Evolutionary conservation across 2,888 invertebrate genomes (phyloP), one percentile per base, ranked within the genome.

Genomic region (Polylopha cassiicola): DNA sequence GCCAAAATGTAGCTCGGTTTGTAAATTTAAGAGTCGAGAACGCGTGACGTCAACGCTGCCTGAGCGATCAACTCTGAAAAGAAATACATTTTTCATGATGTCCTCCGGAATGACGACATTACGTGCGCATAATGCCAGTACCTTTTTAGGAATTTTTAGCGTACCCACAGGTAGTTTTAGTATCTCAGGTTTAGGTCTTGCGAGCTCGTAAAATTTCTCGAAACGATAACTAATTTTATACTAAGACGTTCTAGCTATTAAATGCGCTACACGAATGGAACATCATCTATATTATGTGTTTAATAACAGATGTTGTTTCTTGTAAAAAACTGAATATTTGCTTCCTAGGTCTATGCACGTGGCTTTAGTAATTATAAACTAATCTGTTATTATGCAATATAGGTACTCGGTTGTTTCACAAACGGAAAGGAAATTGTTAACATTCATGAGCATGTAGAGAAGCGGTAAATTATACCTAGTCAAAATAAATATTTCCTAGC

Each of bases 31-130:
- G 48, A 48, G 48, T 30, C 50, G 43, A 48, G 53, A 61, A 55
- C 51, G 51, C 39, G 43, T 74, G 69, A 72, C 71, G 73, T 73
- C 69, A 74, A 58, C 46, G 50, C 41, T 47, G 48, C 50, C 37
- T 55, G 51, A 52, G 50, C 55, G 51, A 52, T 53, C 57, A 57
- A 51, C 56, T 53, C 54, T 58, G 57, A 70, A 71, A 65, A 64
- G 69, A 73, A 67, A 73, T 64, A 61, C 58, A 67, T 70, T 68
- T 67, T 70, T 66, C 61, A 67, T 61, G 57, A 65, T 55, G 58
- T 59, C 54, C 53, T 46, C 51, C 39, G 45, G 48, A 57, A 51
- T 61, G 61, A 55, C 56, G 57, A 47, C 53, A 53, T 46, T 53
- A 51, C 53, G 55, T 60, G 61, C 60, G 60, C 59, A 58, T 52